Base-by-base conservation (phyloP, 2,113 vertebrate species). In the Cepphus grylle region DNA sequence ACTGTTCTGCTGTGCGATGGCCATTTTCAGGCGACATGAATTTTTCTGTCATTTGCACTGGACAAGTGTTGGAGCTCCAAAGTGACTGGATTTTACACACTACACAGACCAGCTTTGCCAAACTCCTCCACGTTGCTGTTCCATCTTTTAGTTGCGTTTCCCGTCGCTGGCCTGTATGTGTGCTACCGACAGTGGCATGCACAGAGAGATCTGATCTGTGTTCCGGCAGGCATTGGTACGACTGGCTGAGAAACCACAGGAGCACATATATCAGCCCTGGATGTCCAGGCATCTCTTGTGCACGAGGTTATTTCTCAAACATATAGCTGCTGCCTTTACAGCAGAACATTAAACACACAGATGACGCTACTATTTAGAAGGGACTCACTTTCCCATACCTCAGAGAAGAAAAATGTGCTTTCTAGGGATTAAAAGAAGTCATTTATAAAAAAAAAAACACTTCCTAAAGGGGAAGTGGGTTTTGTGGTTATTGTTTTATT, bases 131-230 rank as follows among this genome's bases (percentile, higher is more conserved):
- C 55, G 62, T 52, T 40, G 52, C 42, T 49, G 14, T 76, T 32
- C 38, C 11, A 47, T 21, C 27, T 47, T 76, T 45, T 45, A 49
- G 36, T 45, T 40, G 26, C 38, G 8, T 40, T 71, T 67, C 32
- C 50, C 38, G 38, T 4, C 49, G 58, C 77, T 43, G 38, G 30
- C 15, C 43, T 29, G 0, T 18, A 42, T 7, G 4, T 13, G 15
- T 49, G 12, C 50, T 55, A 38, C 34, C 53, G 34, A 29, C 3
- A 11, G 12, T 10, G 45, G 36, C 42, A 22, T 2, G 3, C 3
- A 3, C 2, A 62, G 55, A 23, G 4, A 1, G 34, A 43, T 3
- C 50, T 43, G 43, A n/a, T n/a, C 14, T 38, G 16, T 8, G 8
- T 50, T 70, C 11, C 17, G 71, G 34, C 59, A 62, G 36, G 5